Base-by-base conservation (phyloP, 2,888 invertebrate genomes). In the Coelopa pilipes region DNA sequence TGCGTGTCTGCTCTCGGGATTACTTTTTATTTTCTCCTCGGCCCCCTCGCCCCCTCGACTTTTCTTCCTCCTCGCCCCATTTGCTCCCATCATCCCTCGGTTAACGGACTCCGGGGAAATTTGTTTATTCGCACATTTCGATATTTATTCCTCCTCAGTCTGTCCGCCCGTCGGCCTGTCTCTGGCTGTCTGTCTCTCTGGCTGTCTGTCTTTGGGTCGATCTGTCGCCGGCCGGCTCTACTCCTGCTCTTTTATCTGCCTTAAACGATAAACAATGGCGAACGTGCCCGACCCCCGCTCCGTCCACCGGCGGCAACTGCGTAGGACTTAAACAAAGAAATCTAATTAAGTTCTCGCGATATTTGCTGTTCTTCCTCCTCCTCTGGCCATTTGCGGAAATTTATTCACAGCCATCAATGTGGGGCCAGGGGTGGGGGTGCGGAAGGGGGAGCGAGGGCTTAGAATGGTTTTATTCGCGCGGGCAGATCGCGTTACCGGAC, bases 251-350 rank as follows among this genome's bases (percentile, higher is more conserved):
- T 34, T 65, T 45, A n/a, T 63, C n/a, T 24, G 50, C 19, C 66
- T 66, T 66, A 66, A 66, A 66, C 50, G 50, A 50, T 66, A 66
- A 66, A 66, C 66, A 66, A 66, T 66, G 66, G 66, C 10, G 21
- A 50, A 66, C 50, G 66, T 62, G 19, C 60, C 10, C 50, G 24
- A 24, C 50, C 10, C 34, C 34, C n/a, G 24, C 49, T 49, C 15
- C 12, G 21, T 17, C 46, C 47, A 50, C 49, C 50, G 21, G 4
- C 13, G 11, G 12, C 21, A 47, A 17, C 47, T 66, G 50, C 50
- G 50, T 21, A 49, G 66, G 24, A 47, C 21, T 24, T 47, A 24
- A 50, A 53, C 19, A 49, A 66, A 66, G 50, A 50, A 49, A 49
- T 46, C 66, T 66, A 66, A 66, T 66, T 66, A 66, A 66, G 50